Conservation (phyloP, 1,140 invertebrate species). For the Bombyx mori region DNA sequence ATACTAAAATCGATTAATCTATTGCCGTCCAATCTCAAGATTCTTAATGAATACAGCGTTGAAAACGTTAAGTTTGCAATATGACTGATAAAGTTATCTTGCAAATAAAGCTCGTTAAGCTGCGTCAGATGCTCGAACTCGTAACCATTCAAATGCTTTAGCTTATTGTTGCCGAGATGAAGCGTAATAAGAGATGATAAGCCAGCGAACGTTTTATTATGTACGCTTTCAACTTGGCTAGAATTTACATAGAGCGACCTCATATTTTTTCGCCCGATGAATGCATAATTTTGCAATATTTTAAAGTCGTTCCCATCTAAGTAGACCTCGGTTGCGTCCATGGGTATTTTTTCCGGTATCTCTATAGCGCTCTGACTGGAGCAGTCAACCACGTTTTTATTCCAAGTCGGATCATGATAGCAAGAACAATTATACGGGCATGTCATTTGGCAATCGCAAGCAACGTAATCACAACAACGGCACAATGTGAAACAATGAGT, state of each 20-base stretch:
- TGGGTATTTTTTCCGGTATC: constrained; percentile 88
- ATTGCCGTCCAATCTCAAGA: constrained; percentile 88
- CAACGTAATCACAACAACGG: constrained; percentile 94
- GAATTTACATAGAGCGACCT: constrained; percentile 88
- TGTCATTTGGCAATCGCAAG: constrained; percentile 95
- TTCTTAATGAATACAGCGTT: constrained; percentile 81
- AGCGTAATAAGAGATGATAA: constrained; percentile 85
- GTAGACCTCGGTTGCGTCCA: constrained; percentile 94
- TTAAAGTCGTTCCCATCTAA: constrained; percentile 91
- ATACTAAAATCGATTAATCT: constrained; percentile 83
- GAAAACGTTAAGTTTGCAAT: constrained; percentile 87
- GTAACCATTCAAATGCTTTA: constrained; percentile 85
- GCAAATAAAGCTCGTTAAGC: constrained; percentile 87
- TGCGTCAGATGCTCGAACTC: constrained; percentile 90
- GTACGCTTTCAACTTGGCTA: constrained; percentile 87
- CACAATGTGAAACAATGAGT: constrained; percentile 94
- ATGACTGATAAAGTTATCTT: constrained; percentile 84
- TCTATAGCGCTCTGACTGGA: constrained; percentile 80
- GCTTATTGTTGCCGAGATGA: constrained; percentile 88
- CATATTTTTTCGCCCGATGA: constrained; percentile 94
- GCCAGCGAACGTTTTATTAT: constrained; percentile 93
- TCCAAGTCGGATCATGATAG: constrained; percentile 93
- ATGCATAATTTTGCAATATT: constrained; percentile 89
- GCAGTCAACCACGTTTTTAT: constrained; percentile 93
- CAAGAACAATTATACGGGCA: constrained; percentile 93